Evolutionary conservation across 1,140 invertebrate genomes (phyloP), one percentile per base, ranked within the genome.

Genomic region (Holcopasites calliopsidis): DNA sequence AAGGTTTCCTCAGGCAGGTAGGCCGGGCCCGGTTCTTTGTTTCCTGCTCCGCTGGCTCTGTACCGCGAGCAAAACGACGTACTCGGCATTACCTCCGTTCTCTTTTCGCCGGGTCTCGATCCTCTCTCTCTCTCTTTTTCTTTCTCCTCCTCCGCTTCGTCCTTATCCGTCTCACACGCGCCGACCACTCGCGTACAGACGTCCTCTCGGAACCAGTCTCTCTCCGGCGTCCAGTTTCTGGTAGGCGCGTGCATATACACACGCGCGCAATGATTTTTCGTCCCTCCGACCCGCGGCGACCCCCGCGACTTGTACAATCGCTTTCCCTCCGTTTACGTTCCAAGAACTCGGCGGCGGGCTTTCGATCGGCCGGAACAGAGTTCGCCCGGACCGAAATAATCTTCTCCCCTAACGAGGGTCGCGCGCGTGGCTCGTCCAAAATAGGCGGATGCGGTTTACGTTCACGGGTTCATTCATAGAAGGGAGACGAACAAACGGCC

Each of bases 221-320:
- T 77, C 83, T 69, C 81, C 81, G 80, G 77, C 64, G 35, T 83
- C 81, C 77, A 84, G 82, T 83, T 83, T 83, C 77, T 70, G 64
- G 62, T 65, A 54, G 58, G 68, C 11, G 57, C 68, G 35, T n/a
- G n/a, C n/a, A 70, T 80, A 58, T 33, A 54, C 40, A n/a, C n/a
- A n/a, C n/a, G n/a, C n/a, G n/a, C n/a, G n/a, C n/a, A n/a, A n/a
- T n/a, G n/a, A n/a, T n/a, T n/a, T n/a, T n/a, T n/a, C n/a, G n/a
- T n/a, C n/a, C n/a, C n/a, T n/a, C n/a, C n/a, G n/a, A n/a, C n/a
- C n/a, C n/a, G n/a, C n/a, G n/a, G n/a, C n/a, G n/a, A n/a, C n/a
- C n/a, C n/a, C n/a, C n/a, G n/a, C n/a, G n/a, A n/a, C n/a, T n/a
- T n/a, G n/a, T n/a, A n/a, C n/a, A n/a, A n/a, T n/a, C n/a, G n/a